Percentiles rank a stretch among this genome's conserved stretches.
Conservation (phyloP, 2,888 invertebrate species). For the Amphipoea lucens region DNA sequence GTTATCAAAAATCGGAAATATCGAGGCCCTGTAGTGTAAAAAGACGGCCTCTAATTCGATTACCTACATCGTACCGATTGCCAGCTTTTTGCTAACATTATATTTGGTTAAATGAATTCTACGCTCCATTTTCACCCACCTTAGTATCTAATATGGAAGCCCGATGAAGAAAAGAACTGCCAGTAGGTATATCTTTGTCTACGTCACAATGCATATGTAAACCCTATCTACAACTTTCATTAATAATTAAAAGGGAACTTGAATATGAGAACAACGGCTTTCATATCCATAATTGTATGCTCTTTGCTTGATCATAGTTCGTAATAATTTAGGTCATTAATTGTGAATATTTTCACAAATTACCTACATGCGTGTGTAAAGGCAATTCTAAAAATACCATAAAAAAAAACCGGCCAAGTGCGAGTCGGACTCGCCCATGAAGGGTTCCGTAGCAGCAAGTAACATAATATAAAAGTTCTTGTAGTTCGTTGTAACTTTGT, state of each 20-base stretch:
- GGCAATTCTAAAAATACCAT: too few relatives aligned
- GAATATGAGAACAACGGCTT: background rate
- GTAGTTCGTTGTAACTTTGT: too few relatives aligned
- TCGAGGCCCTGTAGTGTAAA: constrained; percentile 39
- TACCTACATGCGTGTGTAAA: background rate
- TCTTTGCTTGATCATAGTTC: background rate
- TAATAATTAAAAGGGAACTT: background rate
- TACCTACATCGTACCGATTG: constrained; percentile 26
- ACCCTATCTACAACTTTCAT: background rate
- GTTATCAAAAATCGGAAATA: constrained; percentile 81
- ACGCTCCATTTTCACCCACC: background rate
- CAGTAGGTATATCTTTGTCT: background rate
- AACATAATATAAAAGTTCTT: too few relatives aligned
- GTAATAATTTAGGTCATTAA: background rate
- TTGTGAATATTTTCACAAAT: background rate
- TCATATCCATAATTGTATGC: background rate
- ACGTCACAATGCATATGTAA: background rate
- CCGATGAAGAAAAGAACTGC: background rate
- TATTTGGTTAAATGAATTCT: constrained; percentile 5
- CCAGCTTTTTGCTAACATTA: constrained; percentile 18
- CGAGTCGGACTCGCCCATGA: too few relatives aligned
- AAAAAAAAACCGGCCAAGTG: too few relatives aligned
- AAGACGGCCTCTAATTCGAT: constrained; percentile 48
- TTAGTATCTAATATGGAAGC: background rate
- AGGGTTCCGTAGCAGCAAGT: too few relatives aligned